A percentile compares a stretch with the other conserved stretches of the same genome.
Evolutionary conservation across 2,797 vertebrate genomes (phyloP).

Genomic region (Sebastes flavidus): DNA sequence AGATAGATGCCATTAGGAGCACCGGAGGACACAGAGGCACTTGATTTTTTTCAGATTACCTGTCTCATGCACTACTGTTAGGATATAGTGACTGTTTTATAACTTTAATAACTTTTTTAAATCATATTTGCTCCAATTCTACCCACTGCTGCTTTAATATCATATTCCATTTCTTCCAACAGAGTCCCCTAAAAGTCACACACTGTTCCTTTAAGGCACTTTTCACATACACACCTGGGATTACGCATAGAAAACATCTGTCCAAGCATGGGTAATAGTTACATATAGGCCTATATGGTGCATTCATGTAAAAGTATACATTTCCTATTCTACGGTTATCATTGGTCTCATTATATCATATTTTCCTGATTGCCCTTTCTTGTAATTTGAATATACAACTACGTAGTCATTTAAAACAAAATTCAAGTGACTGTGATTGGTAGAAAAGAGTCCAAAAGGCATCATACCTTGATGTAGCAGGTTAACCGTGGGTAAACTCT

Average conservation of each 20-base stretch:
- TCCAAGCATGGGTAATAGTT: not conserved
- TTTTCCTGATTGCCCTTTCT: not conserved
- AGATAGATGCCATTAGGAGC: too few species aligned
- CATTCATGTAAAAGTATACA: not conserved
- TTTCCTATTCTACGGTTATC: not conserved
- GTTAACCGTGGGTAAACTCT: conserved; percentile 88
- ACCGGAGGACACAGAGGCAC: too few species aligned
- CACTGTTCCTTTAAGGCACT: not conserved
- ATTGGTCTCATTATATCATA: not conserved
- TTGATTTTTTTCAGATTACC: too few species aligned
- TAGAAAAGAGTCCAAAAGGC: not conserved
- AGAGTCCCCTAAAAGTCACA: too few species aligned
- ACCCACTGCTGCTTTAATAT: too few species aligned
- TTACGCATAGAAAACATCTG: not conserved
- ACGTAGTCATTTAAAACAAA: not conserved
- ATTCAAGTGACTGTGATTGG: not conserved
- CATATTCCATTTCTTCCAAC: accelerated
- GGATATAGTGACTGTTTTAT: too few species aligned
- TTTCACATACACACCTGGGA: not conserved
- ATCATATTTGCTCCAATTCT: too few species aligned
- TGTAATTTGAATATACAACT: not conserved
- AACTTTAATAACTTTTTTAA: too few species aligned
- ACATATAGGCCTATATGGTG: too few species aligned
- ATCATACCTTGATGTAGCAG: conserved; percentile 88
- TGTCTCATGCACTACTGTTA: too few species aligned